Evolutionary conservation across 2,888 invertebrate genomes (phyloP).

Genomic region (Phyto melanocephala): DNA sequence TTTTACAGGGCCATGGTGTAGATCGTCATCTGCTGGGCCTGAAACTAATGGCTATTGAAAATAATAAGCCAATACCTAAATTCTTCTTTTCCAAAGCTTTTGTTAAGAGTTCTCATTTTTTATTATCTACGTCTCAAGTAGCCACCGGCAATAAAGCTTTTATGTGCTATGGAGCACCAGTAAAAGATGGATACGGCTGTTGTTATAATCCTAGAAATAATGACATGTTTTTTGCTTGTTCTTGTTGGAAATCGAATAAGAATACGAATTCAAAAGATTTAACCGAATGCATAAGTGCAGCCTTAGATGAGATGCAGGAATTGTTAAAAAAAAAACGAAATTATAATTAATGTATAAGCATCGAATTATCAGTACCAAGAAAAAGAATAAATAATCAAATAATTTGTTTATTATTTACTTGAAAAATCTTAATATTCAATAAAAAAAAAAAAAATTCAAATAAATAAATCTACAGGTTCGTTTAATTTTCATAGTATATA

Average conservation of each 20-base stretch:
- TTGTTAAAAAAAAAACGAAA: conserved; percentile 78
- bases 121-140: conserved; percentile 93
- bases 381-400: too few species aligned
- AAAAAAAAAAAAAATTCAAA: too few species aligned
- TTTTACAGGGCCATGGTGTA: conserved; percentile 85
- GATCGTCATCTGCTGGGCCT: conserved; percentile 95
- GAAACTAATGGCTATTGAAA: conserved; percentile 89
- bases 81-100: conserved; percentile 87
- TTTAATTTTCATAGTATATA: too few species aligned
- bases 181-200: conserved; percentile 92
- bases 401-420: too few species aligned
- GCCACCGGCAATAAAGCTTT: conserved; percentile 89
- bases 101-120: conserved; percentile 86
- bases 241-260: conserved; percentile 83
- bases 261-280: conserved; percentile 81
- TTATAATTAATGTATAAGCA: too few species aligned
- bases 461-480: too few species aligned
- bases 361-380: too few species aligned
- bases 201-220: conserved; percentile 94
- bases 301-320: conserved; percentile 85
- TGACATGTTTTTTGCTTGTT: conserved; percentile 86
- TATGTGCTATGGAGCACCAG: conserved; percentile 94
- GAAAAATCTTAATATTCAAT: too few species aligned
- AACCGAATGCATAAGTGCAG: conserved; percentile 79
- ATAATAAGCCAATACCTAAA: conserved; percentile 85